Base-by-base conservation (phyloP, 2,888 invertebrate genomes). In the Microplitis manilae region DNA sequence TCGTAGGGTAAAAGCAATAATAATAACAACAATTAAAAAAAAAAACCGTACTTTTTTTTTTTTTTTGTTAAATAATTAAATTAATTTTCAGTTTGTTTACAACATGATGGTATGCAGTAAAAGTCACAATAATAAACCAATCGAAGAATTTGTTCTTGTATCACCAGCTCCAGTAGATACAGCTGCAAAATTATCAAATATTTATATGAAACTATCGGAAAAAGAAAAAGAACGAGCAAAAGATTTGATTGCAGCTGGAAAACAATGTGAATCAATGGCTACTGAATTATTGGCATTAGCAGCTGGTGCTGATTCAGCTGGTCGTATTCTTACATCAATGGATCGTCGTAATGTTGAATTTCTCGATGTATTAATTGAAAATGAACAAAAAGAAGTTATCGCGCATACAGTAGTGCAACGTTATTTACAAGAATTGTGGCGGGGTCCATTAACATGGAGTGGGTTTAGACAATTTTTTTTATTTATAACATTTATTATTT, bases 91-190 rank as follows among this genome's bases (percentile, higher is more conserved):
- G 93, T 99, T 99, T 90, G 96, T 98, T 73, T 98, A 98, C 91
- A 99, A 99, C 90, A 92, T 99, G 86, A 99, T 99, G 98, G 96
- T 98, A 60, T 97, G 98, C 90, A 97, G 98, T 38, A 98, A 98
- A 90, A 96, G 96, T 91, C 94, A 97, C 91, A 96, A 97, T 87
- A 98, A 99, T 90, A 95, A 96, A 86, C 98, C 99, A 0, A 96
- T 99, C 80, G 97, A 98, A 89, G 99, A 99, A 90, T 99, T 99
- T 90, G 96, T 99, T 39, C 92, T 99, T 78, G 96, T 98, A n/a
- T 98, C 98, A 0, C 98, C 98, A n/a, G 99, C 99, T 4, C 99
- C 99, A 0, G 98, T 99, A 40, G 99, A 99, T 89, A 97, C 98
- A 13, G 99, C 99, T 20, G 98, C 98, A 77, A 99, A 99, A 91